A percentile compares a stretch with the other conserved stretches of the same genome.
Evolutionary conservation across 2,888 invertebrate species (phyloP).

Genomic region (Chorisops tibialis): DNA sequence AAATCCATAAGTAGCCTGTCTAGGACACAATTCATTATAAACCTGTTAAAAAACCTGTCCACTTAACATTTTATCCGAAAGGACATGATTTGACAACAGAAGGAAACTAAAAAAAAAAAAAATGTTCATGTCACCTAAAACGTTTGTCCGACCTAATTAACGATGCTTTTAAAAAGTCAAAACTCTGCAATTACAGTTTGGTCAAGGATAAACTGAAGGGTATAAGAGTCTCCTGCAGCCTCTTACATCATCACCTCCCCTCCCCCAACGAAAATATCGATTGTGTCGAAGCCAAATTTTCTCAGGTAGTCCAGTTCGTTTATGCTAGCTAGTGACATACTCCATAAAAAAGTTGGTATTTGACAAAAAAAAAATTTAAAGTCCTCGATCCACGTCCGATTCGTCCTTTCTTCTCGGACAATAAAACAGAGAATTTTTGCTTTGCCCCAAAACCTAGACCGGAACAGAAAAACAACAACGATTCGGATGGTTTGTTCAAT

Average conservation of each 20-base stretch:
- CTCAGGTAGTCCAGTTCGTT: no score
- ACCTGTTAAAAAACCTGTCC: not conserved
- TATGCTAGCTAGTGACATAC: no score
- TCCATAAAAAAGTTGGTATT: no score
- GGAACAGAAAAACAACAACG: slow-evolving; percentile 1
- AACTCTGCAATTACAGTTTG: not conserved
- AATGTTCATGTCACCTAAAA: not conserved
- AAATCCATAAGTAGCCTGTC: no score
- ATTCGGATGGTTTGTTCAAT: slow-evolving; percentile 22
- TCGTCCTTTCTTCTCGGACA: slow-evolving; percentile 7
- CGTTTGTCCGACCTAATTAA: slow-evolving; percentile 16
- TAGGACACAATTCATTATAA: no score
- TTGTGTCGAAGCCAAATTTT: no score
- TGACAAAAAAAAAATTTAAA: not conserved
- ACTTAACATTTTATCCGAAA: slow-evolving; percentile 8
- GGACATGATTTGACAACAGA: not conserved
- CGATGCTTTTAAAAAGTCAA: slow-evolving; percentile 12
- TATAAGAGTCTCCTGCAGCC: no score
- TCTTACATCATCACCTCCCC: no score
- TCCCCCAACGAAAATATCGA: no score
- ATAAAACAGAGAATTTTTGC: slow-evolving; percentile 3
- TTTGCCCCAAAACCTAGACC: slow-evolving; percentile 8
- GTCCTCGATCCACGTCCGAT: not conserved
- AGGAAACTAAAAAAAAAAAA: not conserved
- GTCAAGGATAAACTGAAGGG: not conserved